phyloP scores from a whole-genome alignment of 2,888 invertebrate genomes.

The Erpobdella octoculata region DNA sequence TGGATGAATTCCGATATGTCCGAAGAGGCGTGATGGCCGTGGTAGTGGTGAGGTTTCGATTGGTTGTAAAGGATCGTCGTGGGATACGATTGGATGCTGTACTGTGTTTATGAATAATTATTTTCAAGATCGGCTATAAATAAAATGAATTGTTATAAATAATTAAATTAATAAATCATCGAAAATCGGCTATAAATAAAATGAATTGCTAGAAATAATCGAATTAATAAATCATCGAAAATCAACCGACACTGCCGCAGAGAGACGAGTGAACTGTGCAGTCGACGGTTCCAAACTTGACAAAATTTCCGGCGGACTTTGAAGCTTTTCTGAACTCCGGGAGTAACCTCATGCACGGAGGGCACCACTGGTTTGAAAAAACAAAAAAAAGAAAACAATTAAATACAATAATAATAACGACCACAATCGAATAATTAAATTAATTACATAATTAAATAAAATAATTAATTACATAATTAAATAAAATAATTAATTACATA shows the following conservation, averaged over 20 bases:
- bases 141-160: too few relatives aligned
- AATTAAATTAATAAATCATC: neutral
- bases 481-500: too few relatives aligned
- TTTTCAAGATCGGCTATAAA: too few relatives aligned
- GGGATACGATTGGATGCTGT: conserved; percentile 63
- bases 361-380: conserved; percentile 60
- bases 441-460: neutral
- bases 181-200: neutral
- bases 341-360: conserved; percentile 65
- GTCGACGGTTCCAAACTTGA: conserved; percentile 63
- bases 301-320: conserved; percentile 41
- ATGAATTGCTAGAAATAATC: neutral
- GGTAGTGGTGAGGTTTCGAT: conserved; percentile 56
- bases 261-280: conserved; percentile 61
- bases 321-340: conserved; percentile 63
- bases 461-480: too few relatives aligned
- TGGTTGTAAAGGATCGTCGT: conserved; percentile 64
- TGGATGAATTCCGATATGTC: conserved; percentile 63
- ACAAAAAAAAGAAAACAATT: neutral
- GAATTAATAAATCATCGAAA: neutral
- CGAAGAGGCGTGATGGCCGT: conserved; percentile 59
- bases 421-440: neutral
- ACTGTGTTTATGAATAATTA: too few relatives aligned
- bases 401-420: neutral
- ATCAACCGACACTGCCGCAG: conserved; percentile 50